A percentile compares a stretch with the other conserved stretches of the same genome.
Conservation (phyloP, 1,140 invertebrate genomes). For the Calephelis virginiensis region DNA sequence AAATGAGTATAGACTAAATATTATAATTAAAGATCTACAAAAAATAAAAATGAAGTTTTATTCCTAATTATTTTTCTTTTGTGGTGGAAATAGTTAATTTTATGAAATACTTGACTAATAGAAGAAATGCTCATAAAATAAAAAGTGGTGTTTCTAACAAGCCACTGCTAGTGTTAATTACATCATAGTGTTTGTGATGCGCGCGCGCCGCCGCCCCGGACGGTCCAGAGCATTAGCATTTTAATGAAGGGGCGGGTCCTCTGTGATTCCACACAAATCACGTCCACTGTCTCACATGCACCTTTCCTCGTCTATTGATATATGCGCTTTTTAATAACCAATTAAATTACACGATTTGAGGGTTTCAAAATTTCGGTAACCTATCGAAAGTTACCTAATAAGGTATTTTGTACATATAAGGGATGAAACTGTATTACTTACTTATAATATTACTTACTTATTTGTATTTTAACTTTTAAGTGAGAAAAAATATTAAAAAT, state of each 20-base stretch:
- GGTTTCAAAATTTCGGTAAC: neutral
- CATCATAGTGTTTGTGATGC: slow-evolving; percentile 26
- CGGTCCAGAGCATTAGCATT: slow-evolving; percentile 64
- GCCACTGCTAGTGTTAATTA: slow-evolving; percentile 37
- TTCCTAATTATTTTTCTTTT: no score
- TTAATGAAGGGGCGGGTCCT: slow-evolving; percentile 70
- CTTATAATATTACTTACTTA: no score
- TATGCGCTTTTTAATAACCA: slow-evolving; percentile 72
- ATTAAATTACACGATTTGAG: slow-evolving; percentile 53
- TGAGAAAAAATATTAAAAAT: no score
- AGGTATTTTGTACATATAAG: neutral
- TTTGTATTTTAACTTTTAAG: no score
- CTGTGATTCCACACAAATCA: slow-evolving; percentile 50
- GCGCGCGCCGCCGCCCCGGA: slow-evolving; percentile 32
- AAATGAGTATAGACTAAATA: no score
- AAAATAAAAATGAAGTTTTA: no score
- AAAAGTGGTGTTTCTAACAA: slow-evolving; percentile 1
- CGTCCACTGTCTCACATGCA: slow-evolving; percentile 52
- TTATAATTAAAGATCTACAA: no score
- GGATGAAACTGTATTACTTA: neutral
- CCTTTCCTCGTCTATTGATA: slow-evolving; percentile 48
- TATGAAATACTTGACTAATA: neutral
- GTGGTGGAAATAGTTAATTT: no score
- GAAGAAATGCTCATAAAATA: neutral
- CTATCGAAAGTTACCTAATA: neutral